These are phyloP conservation scores for Cephus nigrinus DNA, from an alignment of 2,888 invertebrate genomes.

Conservation along the genomic window DNA sequence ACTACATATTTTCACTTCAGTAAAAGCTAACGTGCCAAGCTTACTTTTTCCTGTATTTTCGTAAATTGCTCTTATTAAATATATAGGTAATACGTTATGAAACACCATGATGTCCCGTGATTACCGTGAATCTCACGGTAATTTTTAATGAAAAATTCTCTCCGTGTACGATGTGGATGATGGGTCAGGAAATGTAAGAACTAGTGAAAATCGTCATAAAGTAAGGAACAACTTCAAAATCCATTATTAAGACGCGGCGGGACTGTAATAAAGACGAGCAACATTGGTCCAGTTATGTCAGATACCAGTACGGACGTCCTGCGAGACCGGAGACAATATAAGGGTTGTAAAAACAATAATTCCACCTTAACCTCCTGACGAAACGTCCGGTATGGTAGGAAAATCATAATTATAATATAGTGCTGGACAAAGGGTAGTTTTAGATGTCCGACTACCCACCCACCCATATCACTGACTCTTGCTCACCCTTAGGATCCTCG, in stretches of 20 bases:
- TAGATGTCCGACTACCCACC: not conserved
- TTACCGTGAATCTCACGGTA: no score
- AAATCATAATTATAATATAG: conserved; percentile 12
- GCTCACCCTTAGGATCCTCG: conserved; percentile 11
- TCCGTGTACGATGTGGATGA: no score
- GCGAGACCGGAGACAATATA: conserved; percentile 4
- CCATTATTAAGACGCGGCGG: conserved; percentile 54
- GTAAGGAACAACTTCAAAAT: conserved; percentile 58
- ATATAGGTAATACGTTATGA: no score
- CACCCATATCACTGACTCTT: not conserved
- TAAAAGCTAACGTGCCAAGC: no score
- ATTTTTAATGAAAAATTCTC: no score
- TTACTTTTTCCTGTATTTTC: no score
- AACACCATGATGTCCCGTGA: no score
- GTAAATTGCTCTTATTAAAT: no score
- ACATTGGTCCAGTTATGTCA: conserved; percentile 7
- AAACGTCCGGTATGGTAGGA: not conserved
- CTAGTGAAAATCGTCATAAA: conserved; percentile 26
- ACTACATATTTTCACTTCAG: no score
- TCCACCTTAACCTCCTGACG: conserved; percentile 7
- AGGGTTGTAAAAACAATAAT: conserved; percentile 28
- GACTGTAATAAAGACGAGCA: conserved; percentile 41
- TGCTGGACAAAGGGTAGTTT: not conserved
- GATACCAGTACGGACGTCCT: not conserved
- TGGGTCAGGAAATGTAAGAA: no score